Percentiles rank a stretch among this genome's conserved stretches.
Conservation (phyloP, 2,797 vertebrate species). For the Crotalus adamanteus region DNA sequence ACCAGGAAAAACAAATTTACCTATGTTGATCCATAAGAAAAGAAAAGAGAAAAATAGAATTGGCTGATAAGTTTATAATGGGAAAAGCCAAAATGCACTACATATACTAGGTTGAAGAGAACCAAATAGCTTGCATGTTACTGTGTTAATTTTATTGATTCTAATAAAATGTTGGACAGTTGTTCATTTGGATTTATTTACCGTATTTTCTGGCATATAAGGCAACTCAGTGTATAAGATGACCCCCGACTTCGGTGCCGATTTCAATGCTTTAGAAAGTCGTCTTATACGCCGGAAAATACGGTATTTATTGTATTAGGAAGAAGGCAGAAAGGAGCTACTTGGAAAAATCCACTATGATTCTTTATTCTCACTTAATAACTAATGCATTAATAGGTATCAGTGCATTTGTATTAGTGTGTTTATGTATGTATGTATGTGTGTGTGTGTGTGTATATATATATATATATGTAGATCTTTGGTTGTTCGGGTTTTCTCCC, state of each 20-base stretch:
- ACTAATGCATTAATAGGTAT: neutral
- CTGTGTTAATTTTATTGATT: neutral
- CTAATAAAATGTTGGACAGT: neutral
- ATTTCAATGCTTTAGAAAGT: no score
- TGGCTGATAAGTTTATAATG: neutral
- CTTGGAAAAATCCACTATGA: neutral
- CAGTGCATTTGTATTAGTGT: no score
- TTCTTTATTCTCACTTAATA: neutral
- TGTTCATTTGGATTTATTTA: neutral
- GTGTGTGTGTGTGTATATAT: no score
- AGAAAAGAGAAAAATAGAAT: neutral
- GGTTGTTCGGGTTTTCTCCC: no score
- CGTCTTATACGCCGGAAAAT: no score
- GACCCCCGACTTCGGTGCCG: no score
- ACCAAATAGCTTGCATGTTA: neutral
- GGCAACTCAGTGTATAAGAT: no score
- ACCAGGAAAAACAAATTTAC: neutral
- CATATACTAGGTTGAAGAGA: neutral
- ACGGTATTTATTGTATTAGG: neutral
- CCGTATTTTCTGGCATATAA: no score
- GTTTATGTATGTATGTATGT: no score
- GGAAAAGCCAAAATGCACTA: neutral
- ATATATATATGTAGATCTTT: no score
- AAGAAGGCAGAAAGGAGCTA: neutral
- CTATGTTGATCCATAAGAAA: neutral